Conservation (phyloP, 2,797 vertebrate species). For the Micromesistius poutassou region DNA sequence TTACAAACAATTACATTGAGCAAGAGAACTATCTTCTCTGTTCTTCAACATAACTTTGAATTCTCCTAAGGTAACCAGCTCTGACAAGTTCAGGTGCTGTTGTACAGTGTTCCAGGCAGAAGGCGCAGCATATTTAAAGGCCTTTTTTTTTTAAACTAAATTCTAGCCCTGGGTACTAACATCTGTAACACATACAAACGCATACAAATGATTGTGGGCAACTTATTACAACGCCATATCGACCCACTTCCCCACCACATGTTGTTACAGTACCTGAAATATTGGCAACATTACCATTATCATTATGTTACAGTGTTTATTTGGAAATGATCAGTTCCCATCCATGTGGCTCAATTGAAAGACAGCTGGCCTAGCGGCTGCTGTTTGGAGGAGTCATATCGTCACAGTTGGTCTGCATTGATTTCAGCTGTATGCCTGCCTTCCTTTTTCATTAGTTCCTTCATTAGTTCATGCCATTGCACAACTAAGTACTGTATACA, state of each 20-base stretch:
- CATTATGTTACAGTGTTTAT: not conserved
- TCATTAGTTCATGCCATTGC: not conserved
- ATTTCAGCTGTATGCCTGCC: not conserved
- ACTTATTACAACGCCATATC: not conserved
- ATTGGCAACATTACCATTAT: not conserved
- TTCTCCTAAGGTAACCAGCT: no score
- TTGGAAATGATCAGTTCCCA: no score
- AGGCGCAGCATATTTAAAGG: no score
- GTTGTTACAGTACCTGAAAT: not conserved
- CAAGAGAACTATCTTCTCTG: no score
- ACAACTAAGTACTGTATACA: not conserved
- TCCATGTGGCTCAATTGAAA: not conserved
- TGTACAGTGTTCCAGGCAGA: no score
- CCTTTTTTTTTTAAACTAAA: no score
- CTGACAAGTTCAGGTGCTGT: no score
- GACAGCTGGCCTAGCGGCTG: not conserved
- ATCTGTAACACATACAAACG: not conserved
- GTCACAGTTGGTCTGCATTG: not conserved
- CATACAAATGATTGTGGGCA: no score
- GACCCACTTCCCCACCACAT: not conserved
- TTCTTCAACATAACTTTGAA: no score
- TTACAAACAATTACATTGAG: no score
- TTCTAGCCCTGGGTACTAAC: no score
- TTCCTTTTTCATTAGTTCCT: not conserved
- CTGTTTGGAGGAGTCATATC: not conserved